Conservation (phyloP, 2,797 vertebrate genomes). For the Hypotaenidia philippensis region DNA sequence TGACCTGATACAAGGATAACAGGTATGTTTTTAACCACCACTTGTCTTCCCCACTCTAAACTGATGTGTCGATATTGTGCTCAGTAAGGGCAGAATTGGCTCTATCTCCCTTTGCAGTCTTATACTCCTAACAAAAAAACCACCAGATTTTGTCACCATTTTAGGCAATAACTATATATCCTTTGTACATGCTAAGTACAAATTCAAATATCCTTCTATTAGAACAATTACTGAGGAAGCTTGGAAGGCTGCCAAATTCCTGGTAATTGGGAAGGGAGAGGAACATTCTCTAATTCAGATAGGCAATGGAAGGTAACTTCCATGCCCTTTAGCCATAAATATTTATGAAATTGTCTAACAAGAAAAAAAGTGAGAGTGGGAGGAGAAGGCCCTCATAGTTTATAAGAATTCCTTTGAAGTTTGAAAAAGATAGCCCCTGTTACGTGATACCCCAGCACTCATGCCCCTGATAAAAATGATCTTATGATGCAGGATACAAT, state of each 20-base stretch:
- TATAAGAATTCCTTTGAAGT: conserved; percentile 26
- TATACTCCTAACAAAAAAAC: not conserved
- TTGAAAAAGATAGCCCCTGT: not conserved
- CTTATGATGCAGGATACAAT: conserved; percentile 25
- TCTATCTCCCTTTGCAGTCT: not conserved
- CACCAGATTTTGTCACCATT: not conserved
- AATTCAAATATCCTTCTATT: not conserved
- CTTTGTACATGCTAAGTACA: not conserved
- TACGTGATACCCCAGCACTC: conserved; percentile 1
- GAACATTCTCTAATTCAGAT: not conserved
- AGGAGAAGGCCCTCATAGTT: not conserved
- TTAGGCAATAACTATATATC: not conserved
- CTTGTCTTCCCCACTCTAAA: conserved; percentile 27
- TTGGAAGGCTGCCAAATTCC: not conserved
- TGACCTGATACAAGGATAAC: conserved; percentile 11
- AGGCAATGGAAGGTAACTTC: not conserved
- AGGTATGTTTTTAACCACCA: conserved; percentile 15
- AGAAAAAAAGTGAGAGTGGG: not conserved
- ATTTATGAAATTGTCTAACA: conserved; percentile 40
- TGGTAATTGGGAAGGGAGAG: not conserved
- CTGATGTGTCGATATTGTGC: not conserved
- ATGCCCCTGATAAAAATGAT: not conserved
- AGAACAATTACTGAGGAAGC: not conserved
- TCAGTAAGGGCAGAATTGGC: not conserved
- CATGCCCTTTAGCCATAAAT: conserved; percentile 24